These are phyloP conservation scores for Parnassius glacialis DNA, from an alignment of 2,888 invertebrate species.

Conservation along the genomic window DNA sequence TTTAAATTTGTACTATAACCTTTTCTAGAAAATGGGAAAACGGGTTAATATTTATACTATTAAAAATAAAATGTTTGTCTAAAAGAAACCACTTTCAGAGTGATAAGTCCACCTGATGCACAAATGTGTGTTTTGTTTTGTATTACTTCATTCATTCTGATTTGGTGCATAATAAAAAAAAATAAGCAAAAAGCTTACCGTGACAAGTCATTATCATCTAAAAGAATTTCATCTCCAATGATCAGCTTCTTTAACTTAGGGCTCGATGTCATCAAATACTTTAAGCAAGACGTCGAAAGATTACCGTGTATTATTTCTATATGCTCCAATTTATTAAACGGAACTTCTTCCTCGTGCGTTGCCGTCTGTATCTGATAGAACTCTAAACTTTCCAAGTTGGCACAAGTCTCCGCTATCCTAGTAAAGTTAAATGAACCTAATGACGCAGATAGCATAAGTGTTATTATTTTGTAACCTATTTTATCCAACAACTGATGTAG, in stretches of 20 bases:
- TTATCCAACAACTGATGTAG: slow-evolving; percentile 79
- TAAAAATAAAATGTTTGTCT: too few relatives aligned
- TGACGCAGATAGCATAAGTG: slow-evolving; percentile 81
- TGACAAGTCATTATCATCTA: slow-evolving; percentile 85
- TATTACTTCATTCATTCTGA: too few relatives aligned
- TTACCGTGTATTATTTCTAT: slow-evolving; percentile 85
- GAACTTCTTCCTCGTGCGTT: slow-evolving; percentile 77
- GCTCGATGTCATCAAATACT: slow-evolving; percentile 81
- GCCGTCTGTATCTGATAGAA: slow-evolving; percentile 84
- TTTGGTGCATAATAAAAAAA: too few relatives aligned
- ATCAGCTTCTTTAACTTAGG: slow-evolving; percentile 82
- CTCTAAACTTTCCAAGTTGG: slow-evolving; percentile 82
- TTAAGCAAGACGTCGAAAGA: slow-evolving; percentile 78
- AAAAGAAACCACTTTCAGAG: too few relatives aligned
- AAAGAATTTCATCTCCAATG: slow-evolving; percentile 83
- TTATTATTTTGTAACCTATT: slow-evolving; percentile 76
- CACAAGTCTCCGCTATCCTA: slow-evolving; percentile 80
- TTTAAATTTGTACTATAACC: too few relatives aligned
- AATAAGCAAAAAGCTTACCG: slow-evolving; percentile 58
- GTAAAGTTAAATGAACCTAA: slow-evolving; percentile 81
- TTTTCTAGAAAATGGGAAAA: too few relatives aligned
- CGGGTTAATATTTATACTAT: too few relatives aligned
- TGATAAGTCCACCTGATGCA: too few relatives aligned
- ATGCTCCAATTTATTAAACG: slow-evolving; percentile 83
- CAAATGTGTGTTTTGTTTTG: too few relatives aligned